These are phyloP conservation scores for Madoqua kirkii DNA, from an alignment of 2,113 vertebrate genomes.

Conservation along the genomic window DNA sequence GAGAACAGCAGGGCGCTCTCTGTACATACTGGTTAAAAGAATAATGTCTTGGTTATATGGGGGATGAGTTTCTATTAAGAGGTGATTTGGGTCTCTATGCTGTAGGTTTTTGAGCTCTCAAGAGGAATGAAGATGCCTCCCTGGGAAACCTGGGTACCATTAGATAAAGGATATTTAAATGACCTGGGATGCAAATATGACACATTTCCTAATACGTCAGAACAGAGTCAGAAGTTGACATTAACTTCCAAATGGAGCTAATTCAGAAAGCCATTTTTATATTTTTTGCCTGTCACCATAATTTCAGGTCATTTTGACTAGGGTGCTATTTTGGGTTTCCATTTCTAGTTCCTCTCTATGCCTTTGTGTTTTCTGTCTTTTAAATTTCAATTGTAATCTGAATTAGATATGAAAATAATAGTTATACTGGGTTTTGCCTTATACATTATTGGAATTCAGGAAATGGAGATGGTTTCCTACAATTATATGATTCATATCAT, in stretches of 20 bases:
- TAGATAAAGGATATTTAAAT: conserved; percentile 4
- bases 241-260: conserved; percentile 30
- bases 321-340: conserved; percentile 42
- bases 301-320: conserved; percentile 47
- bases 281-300: conserved; percentile 27
- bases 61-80: conserved; percentile 50
- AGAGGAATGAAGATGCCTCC: conserved; percentile 36
- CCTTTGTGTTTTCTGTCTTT: background rate
- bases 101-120: conserved; percentile 31
- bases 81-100: conserved; percentile 44
- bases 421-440: background rate
- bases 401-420: background rate
- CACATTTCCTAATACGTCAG: conserved; percentile 25
- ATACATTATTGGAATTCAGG: background rate
- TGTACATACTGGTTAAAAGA: conserved; percentile 35
- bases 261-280: conserved; percentile 19
- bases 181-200: conserved; percentile 22
- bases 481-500: conserved; percentile 7
- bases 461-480: background rate
- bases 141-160: background rate
- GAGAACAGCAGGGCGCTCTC: conserved; percentile 59
- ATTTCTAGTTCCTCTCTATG: background rate
- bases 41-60: conserved; percentile 57
- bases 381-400: conserved; percentile 8
- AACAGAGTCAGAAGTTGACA: conserved; percentile 33